These are phyloP conservation scores for Aleadryas rufinucha DNA, from an alignment of 2,113 vertebrate species.

Conservation along the genomic window DNA sequence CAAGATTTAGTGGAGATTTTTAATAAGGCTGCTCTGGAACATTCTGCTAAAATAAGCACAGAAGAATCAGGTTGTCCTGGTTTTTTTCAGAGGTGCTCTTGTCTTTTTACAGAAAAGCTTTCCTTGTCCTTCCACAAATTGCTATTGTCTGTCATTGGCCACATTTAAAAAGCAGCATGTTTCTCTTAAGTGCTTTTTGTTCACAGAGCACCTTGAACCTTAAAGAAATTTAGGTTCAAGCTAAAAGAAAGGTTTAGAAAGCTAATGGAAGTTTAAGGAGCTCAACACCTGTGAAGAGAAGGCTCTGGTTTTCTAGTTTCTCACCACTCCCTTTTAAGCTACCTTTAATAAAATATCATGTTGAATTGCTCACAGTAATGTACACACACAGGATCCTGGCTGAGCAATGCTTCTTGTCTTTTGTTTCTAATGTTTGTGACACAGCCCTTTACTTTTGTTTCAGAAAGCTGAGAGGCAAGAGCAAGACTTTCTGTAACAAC, in stretches of 20 bases:
- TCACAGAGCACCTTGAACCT: conserved; percentile 10
- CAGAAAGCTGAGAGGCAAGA: conserved; percentile 13
- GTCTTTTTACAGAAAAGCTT: conserved; percentile 4
- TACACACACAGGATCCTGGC: neutral
- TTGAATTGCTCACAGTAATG: neutral
- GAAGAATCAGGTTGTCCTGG: neutral
- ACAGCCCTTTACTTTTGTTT: neutral
- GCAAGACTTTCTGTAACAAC: neutral
- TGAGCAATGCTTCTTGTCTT: neutral
- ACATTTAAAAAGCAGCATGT: neutral
- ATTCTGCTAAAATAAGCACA: conserved; percentile 1
- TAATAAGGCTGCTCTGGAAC: neutral
- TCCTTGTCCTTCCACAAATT: conserved; percentile 1
- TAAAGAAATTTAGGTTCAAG: neutral
- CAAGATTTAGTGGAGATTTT: neutral
- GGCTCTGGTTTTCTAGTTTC: neutral
- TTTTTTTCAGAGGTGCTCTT: neutral
- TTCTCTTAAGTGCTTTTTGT: conserved; percentile 36
- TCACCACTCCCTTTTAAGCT: neutral
- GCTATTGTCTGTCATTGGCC: conserved; percentile 12
- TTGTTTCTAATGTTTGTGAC: neutral
- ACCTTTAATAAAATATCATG: neutral
- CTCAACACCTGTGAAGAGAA: conserved; percentile 2
- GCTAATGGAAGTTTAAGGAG: conserved; percentile 16
- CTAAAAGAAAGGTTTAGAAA: too few relatives aligned